Conservation (phyloP, 2,113 vertebrate species). For the Ellobius talpinus region DNA sequence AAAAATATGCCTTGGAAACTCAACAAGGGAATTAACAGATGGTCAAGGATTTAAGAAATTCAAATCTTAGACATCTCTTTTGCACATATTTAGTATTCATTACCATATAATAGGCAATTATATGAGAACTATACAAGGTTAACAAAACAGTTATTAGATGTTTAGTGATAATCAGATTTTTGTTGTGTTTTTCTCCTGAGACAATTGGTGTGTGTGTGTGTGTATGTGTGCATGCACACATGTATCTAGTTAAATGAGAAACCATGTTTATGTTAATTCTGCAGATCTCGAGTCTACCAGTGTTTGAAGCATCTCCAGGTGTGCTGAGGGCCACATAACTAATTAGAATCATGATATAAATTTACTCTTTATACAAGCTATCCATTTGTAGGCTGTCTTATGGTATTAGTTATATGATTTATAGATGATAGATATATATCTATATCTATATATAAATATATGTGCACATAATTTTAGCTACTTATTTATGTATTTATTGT, state of each 20-base stretch:
- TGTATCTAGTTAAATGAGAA: not conserved
- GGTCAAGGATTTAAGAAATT: constrained; percentile 3
- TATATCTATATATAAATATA: not conserved
- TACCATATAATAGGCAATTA: not conserved
- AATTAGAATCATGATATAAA: constrained; percentile 3
- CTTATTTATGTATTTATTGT: not conserved
- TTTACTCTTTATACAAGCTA: not conserved
- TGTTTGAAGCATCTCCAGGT: constrained; percentile 31
- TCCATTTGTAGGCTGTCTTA: not conserved
- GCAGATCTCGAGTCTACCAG: not conserved
- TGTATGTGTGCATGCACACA: not conserved
- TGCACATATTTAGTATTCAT: not conserved
- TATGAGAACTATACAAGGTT: not conserved
- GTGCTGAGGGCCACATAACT: not conserved
- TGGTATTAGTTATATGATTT: not conserved
- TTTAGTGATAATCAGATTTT: not conserved
- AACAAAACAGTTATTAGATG: not conserved
- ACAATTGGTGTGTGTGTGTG: not conserved
- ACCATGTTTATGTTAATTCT: not conserved
- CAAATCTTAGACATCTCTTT: constrained; percentile 13
- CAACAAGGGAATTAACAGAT: not conserved
- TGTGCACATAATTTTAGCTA: not conserved
- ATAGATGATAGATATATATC: not conserved
- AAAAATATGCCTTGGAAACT: not conserved
- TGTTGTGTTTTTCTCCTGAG: not conserved